Evolutionary conservation across 2,797 vertebrate species (phyloP).

Genomic region (Naso thynnoides): DNA sequence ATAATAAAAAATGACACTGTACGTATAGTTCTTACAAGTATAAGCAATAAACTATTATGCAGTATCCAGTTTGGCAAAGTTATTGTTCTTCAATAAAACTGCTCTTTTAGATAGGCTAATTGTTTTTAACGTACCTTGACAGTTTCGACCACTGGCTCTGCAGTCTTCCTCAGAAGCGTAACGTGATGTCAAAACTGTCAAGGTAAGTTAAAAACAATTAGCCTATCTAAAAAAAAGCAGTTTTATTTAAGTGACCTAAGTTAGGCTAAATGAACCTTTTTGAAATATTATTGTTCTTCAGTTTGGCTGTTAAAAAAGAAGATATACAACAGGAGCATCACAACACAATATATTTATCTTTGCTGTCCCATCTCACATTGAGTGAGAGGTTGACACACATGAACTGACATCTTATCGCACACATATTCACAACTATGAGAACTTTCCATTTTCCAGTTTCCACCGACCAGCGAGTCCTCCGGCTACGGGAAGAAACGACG

Average conservation of each 20-base stretch:
- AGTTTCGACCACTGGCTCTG: too few relatives aligned
- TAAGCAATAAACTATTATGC: background rate
- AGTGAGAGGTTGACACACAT: background rate
- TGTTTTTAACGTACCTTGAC: too few relatives aligned
- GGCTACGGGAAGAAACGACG: slow-evolving; percentile 1
- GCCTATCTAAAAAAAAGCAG: too few relatives aligned
- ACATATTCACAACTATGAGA: background rate
- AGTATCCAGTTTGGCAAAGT: background rate
- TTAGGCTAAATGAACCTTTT: too few relatives aligned
- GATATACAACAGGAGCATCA: background rate
- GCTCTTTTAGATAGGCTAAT: too few relatives aligned
- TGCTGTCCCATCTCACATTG: too few relatives aligned
- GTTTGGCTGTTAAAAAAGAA: background rate
- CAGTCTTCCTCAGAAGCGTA: too few relatives aligned
- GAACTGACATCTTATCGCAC: background rate
- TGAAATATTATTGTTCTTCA: background rate
- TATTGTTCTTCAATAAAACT: too few relatives aligned
- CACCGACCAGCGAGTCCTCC: background rate
- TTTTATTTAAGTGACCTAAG: too few relatives aligned
- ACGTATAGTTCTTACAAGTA: background rate
- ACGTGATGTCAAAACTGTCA: too few relatives aligned
- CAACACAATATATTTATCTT: too few relatives aligned
- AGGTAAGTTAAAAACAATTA: too few relatives aligned
- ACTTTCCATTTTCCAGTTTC: background rate
- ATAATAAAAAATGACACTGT: background rate